Base-by-base conservation (phyloP, 2,113 vertebrate genomes). In the Cheirogaleus medius region DNA sequence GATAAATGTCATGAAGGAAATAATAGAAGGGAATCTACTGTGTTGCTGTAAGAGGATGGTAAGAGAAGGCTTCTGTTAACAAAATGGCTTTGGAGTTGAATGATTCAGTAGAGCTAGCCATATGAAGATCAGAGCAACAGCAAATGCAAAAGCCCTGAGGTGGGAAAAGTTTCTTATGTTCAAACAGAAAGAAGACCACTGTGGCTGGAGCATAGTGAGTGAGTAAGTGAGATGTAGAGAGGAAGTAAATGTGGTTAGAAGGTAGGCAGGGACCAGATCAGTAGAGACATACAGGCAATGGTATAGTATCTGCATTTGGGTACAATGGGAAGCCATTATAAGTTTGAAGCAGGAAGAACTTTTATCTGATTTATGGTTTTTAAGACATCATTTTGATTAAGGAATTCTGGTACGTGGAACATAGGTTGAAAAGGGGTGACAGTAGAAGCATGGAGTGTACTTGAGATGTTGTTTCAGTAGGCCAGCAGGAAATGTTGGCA, bases 1-100 rank as follows among this genome's bases (percentile, higher is more conserved):
- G 32, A 37, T 85, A 83, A 39, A 42, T 85, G 18, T 77, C 44
- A 44, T 86, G 49, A 96, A 91, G 66, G 81, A 93, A 96, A 44
- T 42, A 78, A 87, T 71, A 47, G 20, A 68, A 47, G 37, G 68
- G 29, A 73, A 77, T 58, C 21, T 54, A 78, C 21, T 64, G 49
- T 63, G 60, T 71, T 88, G 21, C 32, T 80, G n/a, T 81, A 44
- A n/a, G 20, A 69, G 68, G 39, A 27, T 63, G 27, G 60, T 63
- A 63, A 63, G 29, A 93, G 8, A 60, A 86, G 52, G n/a, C 39
- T 44, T 23, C 27, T 80, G 15, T 23, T 29, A 63, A 25, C 49
- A 49, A 93, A 85, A 49, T 69, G 60, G 20, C 29, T 5, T 39
- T 68, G 29, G 64, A 86, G 42, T 34, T 47, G 47, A 83, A 34